Base-by-base conservation (phyloP, 1,140 invertebrate genomes). In the Ptiloglossa arizonensis region DNA sequence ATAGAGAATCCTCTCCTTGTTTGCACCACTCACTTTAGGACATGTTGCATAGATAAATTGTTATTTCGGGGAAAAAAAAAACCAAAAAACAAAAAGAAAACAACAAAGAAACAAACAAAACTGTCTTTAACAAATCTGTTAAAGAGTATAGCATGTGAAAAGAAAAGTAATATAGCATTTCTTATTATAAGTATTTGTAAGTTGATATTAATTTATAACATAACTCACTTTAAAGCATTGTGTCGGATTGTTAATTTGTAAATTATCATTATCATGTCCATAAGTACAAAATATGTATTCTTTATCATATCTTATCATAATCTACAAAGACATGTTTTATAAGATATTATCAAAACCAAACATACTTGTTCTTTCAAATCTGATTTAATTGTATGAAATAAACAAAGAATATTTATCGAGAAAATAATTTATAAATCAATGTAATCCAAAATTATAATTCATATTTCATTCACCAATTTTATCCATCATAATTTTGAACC, bases 341-440 rank as follows among this genome's bases (percentile, higher is more conserved):
- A 27, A 59, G 6, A 54, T 41, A 27, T 27, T 63, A 76, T 72
- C 35, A 63, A n/a, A 62, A 78, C 19, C n/a, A 62, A 15, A 52
- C 5, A 60, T 56, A 32, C 15, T 27, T 27, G 19, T 73, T 52
- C 13, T 38, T 38, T 56, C 19, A 11, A n/a, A 44, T 15, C 17
- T 15, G 5, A 50, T 13, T 27, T 13, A 46, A 5, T 0, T 35
- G 8, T n/a, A 29, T 38, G 2, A n/a, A 56, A 69, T 70, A 1
- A 22, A 59, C 5, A 70, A 1, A 41, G 9, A 41, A 5, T 5
- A 38, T 54, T 9, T 35, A 13, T 19, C 8, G 11, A 17, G 5
- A 54, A 57, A 27, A 22, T 24, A 24, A 44, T 27, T 24, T 46
- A 27, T 13, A 29, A 27, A 70, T 24, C 15, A 29, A 70, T n/a